Base-by-base conservation (phyloP, 2,888 invertebrate genomes). In the Philhelius pedissequus region DNA sequence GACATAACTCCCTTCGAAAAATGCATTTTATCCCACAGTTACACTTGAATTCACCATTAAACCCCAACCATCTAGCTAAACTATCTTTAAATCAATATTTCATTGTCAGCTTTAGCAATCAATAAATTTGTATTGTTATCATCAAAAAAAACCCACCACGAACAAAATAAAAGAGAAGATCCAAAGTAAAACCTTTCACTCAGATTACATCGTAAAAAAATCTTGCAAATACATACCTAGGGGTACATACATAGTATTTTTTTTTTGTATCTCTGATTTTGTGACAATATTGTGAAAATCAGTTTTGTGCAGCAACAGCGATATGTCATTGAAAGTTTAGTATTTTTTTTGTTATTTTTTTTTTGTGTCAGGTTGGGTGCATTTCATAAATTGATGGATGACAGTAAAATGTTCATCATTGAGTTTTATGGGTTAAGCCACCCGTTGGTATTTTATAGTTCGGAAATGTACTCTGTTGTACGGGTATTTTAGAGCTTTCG, bases 61-160 rank as follows among this genome's bases (percentile, higher is more conserved):
- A 48, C 11, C 20, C 45, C 32, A 68, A 66, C 48, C 38, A 58
- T 35, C 38, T 13, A 32, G 11, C 11, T 32, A n/a, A 40, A 25
- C 22, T 15, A 45, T 48, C 11, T 48, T n/a, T 48, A 58, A 64
- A 58, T 60, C 58, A 70, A 43, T 70, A 50, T 62, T 50, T 70
- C 27, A 64, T 50, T 70, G 75, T 81, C 70, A 66, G 58, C 58
- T 66, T n/a, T 70, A 30, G 22, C 69, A 81, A 81, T 75, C 75
- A 71, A 75, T 81, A 66, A 60, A 80, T 69, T 73, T 48, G 40
- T 66, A 71, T 79, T 50, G 38, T 48, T 74, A 54, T 58, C 70
- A 43, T 43, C 40, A 45, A 52, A 25, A 62, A 20, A 18, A 22
- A 5, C 18, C 11, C 20, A 11, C 54, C 30, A n/a, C n/a, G 18